phyloP scores from a whole-genome alignment of 2,888 invertebrate species.

The Microdon myrmicae region DNA sequence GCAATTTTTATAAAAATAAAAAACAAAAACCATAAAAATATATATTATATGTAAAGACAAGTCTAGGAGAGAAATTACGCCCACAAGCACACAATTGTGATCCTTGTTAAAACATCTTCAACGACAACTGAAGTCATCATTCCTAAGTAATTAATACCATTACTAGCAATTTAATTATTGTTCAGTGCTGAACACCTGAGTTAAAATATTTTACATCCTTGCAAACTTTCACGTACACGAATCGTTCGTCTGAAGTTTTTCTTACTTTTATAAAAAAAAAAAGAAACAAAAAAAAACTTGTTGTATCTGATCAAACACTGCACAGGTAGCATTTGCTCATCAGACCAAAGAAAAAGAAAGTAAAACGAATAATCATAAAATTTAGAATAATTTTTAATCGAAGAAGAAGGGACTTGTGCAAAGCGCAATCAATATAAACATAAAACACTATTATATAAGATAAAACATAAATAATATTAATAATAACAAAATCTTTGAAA shows the following conservation, averaged over 20 bases:
- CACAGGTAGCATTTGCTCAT: constrained; percentile 9
- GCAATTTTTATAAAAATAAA: constrained; percentile 65
- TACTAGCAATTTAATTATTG: too few relatives aligned
- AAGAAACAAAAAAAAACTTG: constrained; percentile 22
- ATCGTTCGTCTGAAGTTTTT: too few relatives aligned
- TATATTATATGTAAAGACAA: constrained; percentile 41
- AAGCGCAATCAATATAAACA: constrained; percentile 63
- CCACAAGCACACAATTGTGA: constrained; percentile 34
- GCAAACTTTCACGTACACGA: too few relatives aligned
- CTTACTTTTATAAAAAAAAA: constrained; percentile 57
- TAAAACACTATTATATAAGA: constrained; percentile 54
- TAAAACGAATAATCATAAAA: constrained; percentile 40
- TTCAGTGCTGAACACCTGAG: too few relatives aligned
- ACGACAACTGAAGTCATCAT: neutral
- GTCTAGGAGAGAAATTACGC: too few relatives aligned
- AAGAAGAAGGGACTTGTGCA: constrained; percentile 63
- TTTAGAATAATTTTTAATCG: constrained; percentile 36
- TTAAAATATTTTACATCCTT: too few relatives aligned
- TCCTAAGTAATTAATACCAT: too few relatives aligned
- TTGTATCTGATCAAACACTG: constrained; percentile 27
- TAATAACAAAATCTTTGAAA: constrained; percentile 34
- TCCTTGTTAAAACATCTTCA: constrained; percentile 21
- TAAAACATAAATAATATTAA: constrained; percentile 27
- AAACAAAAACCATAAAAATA: constrained; percentile 43
- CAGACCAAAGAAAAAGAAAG: constrained; percentile 25